These are phyloP conservation scores for Diceros bicornis DNA, from an alignment of 2,797 vertebrate species.

Conservation along the genomic window DNA sequence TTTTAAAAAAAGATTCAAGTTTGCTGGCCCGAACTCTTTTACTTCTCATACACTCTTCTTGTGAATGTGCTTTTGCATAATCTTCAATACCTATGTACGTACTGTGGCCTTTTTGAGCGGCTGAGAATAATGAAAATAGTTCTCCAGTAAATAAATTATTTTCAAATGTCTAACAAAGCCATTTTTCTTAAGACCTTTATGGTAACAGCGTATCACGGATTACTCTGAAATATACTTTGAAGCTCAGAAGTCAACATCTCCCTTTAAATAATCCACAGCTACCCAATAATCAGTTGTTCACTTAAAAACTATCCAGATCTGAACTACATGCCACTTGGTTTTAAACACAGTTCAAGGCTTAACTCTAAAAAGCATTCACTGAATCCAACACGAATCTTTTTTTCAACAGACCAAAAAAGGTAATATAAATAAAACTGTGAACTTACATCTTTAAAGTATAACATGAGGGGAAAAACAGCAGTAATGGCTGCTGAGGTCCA, in stretches of 20 bases:
- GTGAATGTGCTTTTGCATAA: conserved; percentile 15
- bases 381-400: background rate
- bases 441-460: conserved; percentile 35
- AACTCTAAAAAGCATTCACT: background rate
- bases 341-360: conserved; percentile 46
- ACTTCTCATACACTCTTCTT: background rate
- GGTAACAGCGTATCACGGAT: background rate
- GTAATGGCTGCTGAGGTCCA: background rate
- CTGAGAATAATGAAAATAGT: conserved; percentile 31
- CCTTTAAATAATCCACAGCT: conserved; percentile 34
- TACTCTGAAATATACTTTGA: conserved; percentile 41
- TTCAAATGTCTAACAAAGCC: conserved; percentile 30
- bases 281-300: background rate
- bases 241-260: conserved; percentile 4
- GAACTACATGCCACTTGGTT: conserved; percentile 4
- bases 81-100: background rate
- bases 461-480: background rate
- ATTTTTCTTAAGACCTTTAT: conserved; percentile 36
- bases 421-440: conserved; percentile 46
- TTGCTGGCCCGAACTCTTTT: background rate
- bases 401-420: background rate
- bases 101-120: background rate
- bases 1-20: background rate
- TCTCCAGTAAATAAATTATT: conserved; percentile 36
- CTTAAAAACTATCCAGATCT: conserved; percentile 54